Evolutionary conservation across 1,140 invertebrate genomes (phyloP).

Genomic region (Drosophila carrolli): DNA sequence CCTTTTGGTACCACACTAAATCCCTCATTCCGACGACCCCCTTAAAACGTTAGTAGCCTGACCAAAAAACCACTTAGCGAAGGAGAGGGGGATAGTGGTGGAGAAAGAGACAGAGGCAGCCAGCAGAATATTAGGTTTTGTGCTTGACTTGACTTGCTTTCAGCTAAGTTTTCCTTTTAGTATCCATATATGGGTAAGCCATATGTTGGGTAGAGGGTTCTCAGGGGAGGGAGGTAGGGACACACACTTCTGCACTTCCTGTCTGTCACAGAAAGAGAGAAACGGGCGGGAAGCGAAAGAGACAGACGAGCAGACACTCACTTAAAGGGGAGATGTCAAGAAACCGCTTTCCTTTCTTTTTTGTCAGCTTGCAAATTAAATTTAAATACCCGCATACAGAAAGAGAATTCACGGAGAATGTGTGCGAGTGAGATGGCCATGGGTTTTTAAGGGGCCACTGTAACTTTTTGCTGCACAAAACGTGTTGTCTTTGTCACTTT

Average conservation of each 20-base stretch:
- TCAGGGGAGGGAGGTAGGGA: neutral
- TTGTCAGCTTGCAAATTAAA: constrained; percentile 76
- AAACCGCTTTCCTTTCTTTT: constrained; percentile 73
- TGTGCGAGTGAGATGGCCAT: constrained; percentile 10
- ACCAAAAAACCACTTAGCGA: constrained; percentile 50
- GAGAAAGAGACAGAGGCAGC: constrained; percentile 18
- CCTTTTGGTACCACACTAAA: neutral
- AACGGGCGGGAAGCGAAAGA: neutral
- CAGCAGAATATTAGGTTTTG: constrained; percentile 41
- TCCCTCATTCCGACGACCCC: constrained; percentile 5
- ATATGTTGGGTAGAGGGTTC: neutral
- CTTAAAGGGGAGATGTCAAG: constrained; percentile 59
- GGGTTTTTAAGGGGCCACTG: constrained; percentile 46
- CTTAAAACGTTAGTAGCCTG: constrained; percentile 27
- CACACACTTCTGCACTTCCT: constrained; percentile 51
- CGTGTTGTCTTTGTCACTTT: constrained; percentile 50
- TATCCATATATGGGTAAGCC: constrained; percentile 37
- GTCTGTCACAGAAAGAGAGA: constrained; percentile 40
- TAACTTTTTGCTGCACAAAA: constrained; percentile 46
- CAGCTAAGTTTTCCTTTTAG: constrained; percentile 42
- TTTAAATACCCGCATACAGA: constrained; percentile 73
- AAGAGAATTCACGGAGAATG: constrained; percentile 5
- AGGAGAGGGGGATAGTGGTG: constrained; percentile 1
- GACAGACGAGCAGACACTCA: constrained; percentile 17
- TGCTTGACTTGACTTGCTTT: constrained; percentile 51